Evolutionary conservation across 2,888 invertebrate species (phyloP).

Genomic region (Drosophila mimetica): DNA sequence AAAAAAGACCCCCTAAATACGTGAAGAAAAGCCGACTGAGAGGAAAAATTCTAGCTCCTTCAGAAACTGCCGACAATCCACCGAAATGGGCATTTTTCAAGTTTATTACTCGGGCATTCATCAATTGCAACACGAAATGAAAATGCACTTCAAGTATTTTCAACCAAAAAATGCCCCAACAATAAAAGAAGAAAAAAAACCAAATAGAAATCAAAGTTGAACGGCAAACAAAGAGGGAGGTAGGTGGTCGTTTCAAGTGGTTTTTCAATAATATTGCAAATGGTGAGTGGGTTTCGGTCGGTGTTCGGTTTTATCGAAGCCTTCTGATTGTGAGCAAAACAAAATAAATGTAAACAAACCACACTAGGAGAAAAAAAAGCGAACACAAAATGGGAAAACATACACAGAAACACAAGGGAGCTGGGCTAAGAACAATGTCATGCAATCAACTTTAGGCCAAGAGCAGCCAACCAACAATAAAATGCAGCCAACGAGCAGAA

Average conservation of each 20-base stretch:
- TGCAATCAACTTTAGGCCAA: constrained; percentile 77
- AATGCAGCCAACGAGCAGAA: constrained; percentile 21
- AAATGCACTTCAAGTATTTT: constrained; percentile 59
- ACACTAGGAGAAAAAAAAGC: constrained; percentile 37
- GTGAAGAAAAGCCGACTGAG: constrained; percentile 19
- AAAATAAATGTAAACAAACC: constrained; percentile 72
- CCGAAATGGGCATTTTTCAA: constrained; percentile 67
- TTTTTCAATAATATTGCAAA: constrained; percentile 65
- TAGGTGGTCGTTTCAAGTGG: constrained; percentile 38
- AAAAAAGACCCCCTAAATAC: constrained; percentile 23
- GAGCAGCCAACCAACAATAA: constrained; percentile 56
- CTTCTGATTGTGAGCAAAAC: constrained; percentile 60
- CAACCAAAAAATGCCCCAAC: constrained; percentile 26
- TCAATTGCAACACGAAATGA: constrained; percentile 57
- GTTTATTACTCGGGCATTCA: constrained; percentile 70
- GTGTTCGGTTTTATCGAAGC: constrained; percentile 6
- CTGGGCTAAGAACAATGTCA: constrained; percentile 77
- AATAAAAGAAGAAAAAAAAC: constrained; percentile 24
- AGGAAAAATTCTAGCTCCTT: constrained; percentile 23
- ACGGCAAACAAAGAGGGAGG: constrained; percentile 22
- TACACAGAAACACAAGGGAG: constrained; percentile 34
- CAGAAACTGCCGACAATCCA: constrained; percentile 25
- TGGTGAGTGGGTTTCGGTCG: constrained; percentile 24
- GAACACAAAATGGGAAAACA: constrained; percentile 13
- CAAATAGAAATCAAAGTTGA: constrained; percentile 56